phyloP scores from a whole-genome alignment of 2,888 invertebrate species.

The Erannis defoliaria region DNA sequence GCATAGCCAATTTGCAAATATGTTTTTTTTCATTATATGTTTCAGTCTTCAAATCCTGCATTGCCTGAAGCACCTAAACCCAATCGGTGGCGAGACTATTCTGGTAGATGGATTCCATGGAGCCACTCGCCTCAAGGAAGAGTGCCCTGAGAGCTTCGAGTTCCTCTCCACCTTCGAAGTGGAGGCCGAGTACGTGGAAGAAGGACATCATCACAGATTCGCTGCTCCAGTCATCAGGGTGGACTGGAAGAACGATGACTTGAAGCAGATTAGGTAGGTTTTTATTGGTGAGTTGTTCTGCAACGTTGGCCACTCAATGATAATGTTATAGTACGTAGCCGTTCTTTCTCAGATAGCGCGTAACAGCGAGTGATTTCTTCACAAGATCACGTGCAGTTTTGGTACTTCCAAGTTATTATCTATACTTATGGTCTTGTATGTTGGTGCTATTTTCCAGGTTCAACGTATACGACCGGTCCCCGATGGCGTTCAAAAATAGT shows the following conservation, averaged over 20 bases:
- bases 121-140: constrained; percentile 83
- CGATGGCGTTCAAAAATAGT: constrained; percentile 84
- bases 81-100: constrained; percentile 90
- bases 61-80: constrained; percentile 78
- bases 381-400: too few relatives aligned
- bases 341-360: too few relatives aligned
- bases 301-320: too few relatives aligned
- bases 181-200: constrained; percentile 89
- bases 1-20: too few relatives aligned
- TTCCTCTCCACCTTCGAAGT: constrained; percentile 85
- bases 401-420: too few relatives aligned
- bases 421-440: too few relatives aligned
- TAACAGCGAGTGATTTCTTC: too few relatives aligned
- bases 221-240: constrained; percentile 87
- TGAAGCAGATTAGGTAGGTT: constrained; percentile 87
- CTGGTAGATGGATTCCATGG: constrained; percentile 92
- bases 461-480: constrained; percentile 91
- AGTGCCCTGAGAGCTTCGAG: constrained; percentile 86
- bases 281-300: neutral
- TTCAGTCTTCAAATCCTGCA: constrained; percentile 79
- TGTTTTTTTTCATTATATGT: constrained; percentile 8
- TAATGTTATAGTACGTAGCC: too few relatives aligned
- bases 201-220: constrained; percentile 85
- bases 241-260: constrained; percentile 82
- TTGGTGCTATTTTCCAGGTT: constrained; percentile 78